Evolutionary conservation across 2,888 invertebrate genomes (phyloP).

Genomic region (Noctua pronuba): DNA sequence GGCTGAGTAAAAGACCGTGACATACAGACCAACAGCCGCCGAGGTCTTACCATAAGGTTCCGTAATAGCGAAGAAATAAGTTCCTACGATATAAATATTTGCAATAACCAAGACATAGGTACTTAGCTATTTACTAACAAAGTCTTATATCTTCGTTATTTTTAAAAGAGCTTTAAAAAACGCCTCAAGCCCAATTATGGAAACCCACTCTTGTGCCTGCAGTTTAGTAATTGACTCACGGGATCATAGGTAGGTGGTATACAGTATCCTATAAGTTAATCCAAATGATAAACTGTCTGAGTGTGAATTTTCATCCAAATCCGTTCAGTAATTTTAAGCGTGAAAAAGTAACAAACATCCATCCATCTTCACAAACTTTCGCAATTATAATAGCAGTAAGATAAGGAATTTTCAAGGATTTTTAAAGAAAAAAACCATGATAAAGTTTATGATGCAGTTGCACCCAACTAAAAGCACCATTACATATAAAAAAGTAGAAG

Average conservation of each 20-base stretch:
- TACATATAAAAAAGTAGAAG: not conserved
- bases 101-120: too few relatives aligned
- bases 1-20: conserved; percentile 17
- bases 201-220: not conserved
- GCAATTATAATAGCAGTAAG: not conserved
- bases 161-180: not conserved
- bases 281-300: not conserved
- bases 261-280: not conserved
- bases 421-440: not conserved
- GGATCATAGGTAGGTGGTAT: too few relatives aligned
- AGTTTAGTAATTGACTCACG: not conserved
- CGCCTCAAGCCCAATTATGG: not conserved
- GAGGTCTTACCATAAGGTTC: conserved; percentile 2
- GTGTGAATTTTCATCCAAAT: not conserved
- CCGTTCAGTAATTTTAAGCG: not conserved
- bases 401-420: too few relatives aligned
- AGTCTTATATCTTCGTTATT: not conserved
- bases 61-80: conserved; percentile 7
- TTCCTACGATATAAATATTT: not conserved
- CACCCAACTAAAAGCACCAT: too few relatives aligned
- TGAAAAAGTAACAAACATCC: not conserved
- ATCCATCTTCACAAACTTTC: too few relatives aligned
- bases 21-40: not conserved
- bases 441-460: not conserved
- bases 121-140: not conserved